Base-by-base conservation (phyloP, 2,113 vertebrate genomes). In the Nothobranchius furzeri region DNA sequence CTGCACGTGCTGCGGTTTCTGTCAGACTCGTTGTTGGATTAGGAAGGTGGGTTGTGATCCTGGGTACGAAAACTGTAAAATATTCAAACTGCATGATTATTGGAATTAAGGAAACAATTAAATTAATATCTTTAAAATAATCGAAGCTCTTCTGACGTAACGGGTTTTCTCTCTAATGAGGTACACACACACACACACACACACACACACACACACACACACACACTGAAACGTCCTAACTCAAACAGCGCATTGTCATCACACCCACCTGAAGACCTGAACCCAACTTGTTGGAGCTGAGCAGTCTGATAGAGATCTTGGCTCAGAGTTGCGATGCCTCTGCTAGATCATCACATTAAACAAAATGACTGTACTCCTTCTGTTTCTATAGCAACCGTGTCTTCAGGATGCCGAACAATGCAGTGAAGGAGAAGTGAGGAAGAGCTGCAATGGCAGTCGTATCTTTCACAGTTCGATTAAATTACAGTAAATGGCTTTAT, bases 351-450 rank as follows among this genome's bases (percentile, higher is more conserved):
- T 58, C 70, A 65, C 76, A 80, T 79, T 85, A 66, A 81, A 45
- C 67, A 69, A 85, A 89, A 87, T 59, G 76, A 81, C 76, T 85
- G 85, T 87, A 82, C 65, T 86, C 59, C 77, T 71, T 74, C 82
- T 74, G 90, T 91, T 90, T 85, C 88, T 89, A 91, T 89, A 82
- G 88, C 90, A 89, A 91, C 90, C 64, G 80, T 83, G 20, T 88
- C 85, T 90, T 83, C 58, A 66, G 87, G 81, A 84, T 82, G 70
- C 67, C 59, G 75, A 82, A 82, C 73, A 73, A 76, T 81, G 73
- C 53, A 6, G 73, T 20, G 55, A 58, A 43, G 37, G 40, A 52
- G 50, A 52, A 54, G 12, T 48, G 54, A 80, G 76, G 63, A 30
- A 75, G 54, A 64, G 37, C 79, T 62, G 75, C 67, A 60, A 17